Evolutionary conservation across 2,797 vertebrate species (phyloP).

Genomic region (Acrossocheilus fasciatus): DNA sequence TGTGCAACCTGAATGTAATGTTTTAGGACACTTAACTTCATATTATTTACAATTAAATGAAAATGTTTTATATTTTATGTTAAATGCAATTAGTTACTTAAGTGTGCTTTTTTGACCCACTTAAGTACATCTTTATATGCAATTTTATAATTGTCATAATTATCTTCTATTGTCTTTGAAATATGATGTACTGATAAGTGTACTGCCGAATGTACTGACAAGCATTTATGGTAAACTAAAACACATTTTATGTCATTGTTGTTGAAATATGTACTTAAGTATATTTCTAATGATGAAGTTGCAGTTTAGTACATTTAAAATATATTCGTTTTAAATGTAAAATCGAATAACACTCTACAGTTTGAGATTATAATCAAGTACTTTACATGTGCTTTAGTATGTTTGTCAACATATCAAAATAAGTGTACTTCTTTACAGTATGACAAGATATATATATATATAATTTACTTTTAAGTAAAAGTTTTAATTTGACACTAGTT

Average conservation of each 20-base stretch:
- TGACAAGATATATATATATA: too few species aligned
- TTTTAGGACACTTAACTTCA: neutral
- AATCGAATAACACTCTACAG: too few species aligned
- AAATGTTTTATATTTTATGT: neutral
- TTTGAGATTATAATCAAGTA: too few species aligned
- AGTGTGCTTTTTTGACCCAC: neutral
- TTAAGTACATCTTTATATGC: neutral
- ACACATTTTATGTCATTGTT: neutral
- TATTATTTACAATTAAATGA: neutral
- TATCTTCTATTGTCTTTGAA: neutral
- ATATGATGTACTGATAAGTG: neutral
- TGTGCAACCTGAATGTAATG: neutral
- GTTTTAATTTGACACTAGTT: too few species aligned
- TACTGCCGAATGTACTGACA: neutral
- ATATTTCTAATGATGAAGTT: neutral
- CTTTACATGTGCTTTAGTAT: too few species aligned
- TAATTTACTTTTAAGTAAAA: too few species aligned
- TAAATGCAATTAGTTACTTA: neutral
- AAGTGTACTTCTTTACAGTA: too few species aligned
- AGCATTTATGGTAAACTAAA: neutral
- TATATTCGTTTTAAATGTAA: too few species aligned
- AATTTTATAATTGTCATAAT: neutral
- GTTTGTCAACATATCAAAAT: too few species aligned
- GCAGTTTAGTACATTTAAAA: too few species aligned
- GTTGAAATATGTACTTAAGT: neutral